Evolutionary conservation across 1,140 invertebrate genomes (phyloP).

Genomic region (Hypsibius dujardini): DNA sequence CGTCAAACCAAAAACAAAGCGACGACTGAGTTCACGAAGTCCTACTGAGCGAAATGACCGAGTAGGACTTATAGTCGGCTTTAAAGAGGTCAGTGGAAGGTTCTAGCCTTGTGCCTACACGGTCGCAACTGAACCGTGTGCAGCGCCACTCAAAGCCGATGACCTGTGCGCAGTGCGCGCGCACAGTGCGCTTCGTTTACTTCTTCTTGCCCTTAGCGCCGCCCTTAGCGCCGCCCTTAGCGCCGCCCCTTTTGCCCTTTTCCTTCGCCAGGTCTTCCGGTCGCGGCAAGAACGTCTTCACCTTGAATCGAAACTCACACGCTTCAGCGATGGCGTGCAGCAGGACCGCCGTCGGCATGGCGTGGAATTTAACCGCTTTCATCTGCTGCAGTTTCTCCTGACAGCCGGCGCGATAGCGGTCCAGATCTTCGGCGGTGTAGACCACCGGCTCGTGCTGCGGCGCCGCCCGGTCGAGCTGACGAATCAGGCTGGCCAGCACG

Average conservation of each 20-base stretch:
- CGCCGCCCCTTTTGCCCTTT: background rate
- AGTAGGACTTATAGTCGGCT: too few species aligned
- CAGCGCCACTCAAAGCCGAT: too few species aligned
- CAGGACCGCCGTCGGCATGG: background rate
- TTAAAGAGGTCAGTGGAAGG: too few species aligned
- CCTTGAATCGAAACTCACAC: background rate
- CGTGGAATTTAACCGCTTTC: background rate
- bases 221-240: too few species aligned
- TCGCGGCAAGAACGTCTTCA: background rate
- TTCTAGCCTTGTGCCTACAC: too few species aligned
- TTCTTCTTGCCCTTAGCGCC: too few species aligned
- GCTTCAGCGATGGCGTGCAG: background rate
- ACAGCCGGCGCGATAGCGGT: background rate
- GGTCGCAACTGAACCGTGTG: too few species aligned
- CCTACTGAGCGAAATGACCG: too few species aligned
- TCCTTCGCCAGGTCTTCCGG: background rate
- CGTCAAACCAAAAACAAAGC: too few species aligned
- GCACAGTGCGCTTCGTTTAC: too few species aligned
- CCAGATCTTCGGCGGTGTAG: background rate
- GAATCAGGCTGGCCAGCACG: background rate
- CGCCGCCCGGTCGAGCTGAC: background rate
- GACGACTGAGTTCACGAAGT: too few species aligned
- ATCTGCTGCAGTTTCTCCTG: background rate
- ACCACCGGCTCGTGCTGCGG: background rate
- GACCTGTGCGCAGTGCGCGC: too few species aligned